phyloP scores from a whole-genome alignment of 2,797 vertebrate genomes.

The Otolemur crassicaudatus region DNA sequence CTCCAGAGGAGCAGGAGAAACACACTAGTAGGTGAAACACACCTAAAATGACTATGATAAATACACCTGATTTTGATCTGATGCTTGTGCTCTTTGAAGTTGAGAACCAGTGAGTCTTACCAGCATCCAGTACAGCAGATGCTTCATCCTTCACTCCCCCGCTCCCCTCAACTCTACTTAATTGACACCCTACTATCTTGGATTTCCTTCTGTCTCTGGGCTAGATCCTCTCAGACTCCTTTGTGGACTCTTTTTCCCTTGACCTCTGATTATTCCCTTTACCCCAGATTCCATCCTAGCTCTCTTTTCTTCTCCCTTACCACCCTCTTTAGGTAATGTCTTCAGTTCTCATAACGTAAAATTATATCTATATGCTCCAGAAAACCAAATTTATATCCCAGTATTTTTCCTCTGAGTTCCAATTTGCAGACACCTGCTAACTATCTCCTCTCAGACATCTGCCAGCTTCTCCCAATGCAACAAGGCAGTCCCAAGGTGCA shows the following conservation, averaged over 20 bases:
- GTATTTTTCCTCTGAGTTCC: neutral
- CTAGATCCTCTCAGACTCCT: neutral
- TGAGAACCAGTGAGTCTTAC: neutral
- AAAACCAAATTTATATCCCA: neutral
- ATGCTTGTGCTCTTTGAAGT: neutral
- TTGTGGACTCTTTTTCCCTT: neutral
- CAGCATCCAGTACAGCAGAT: neutral
- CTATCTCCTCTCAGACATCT: neutral
- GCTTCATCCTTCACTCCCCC: neutral
- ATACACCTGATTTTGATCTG: neutral
- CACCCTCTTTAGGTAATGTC: neutral
- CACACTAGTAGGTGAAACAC: neutral
- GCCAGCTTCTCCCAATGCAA: neutral
- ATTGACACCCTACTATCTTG: neutral
- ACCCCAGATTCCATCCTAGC: neutral
- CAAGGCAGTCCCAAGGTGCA: neutral
- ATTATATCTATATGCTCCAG: neutral
- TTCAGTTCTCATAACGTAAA: neutral
- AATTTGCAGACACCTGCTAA: neutral
- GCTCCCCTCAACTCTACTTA: neutral
- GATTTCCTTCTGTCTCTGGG: neutral
- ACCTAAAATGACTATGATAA: neutral
- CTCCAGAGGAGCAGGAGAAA: constrained; percentile 36
- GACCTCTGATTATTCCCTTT: neutral
- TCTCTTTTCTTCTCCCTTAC: neutral